Evolutionary conservation across 2,797 vertebrate genomes (phyloP), one percentile per base, ranked within the genome.

Genomic region (Acipenser transmontanus): DNA sequence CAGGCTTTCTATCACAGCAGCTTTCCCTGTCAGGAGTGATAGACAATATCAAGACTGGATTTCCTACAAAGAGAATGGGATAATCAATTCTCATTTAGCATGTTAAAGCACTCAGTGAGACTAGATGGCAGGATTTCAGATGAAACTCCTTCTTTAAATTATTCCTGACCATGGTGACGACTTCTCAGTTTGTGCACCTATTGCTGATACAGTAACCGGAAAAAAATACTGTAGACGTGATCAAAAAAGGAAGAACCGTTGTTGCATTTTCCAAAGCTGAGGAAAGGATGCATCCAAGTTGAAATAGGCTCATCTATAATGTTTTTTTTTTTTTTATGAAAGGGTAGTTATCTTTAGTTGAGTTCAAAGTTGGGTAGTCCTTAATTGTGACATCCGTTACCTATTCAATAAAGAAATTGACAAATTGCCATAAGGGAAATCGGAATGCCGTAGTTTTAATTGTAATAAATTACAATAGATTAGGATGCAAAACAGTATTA

Each of bases 41-140:
- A 62, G 68, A 62, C 72, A 68, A 72, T 76, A 73, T 76, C 59
- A 68, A 68, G 68, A 74, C 66, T 69, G 67, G 72, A 76, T 76
- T 76, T 72, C 70, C 68, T 62, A 65, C 63, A 48, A 66, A 66
- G 66, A 70, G 66, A 50, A 61, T 65, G 49, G 49, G 48, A 68
- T 71, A 71, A 76, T 76, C 67, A 74, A 73, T 74, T 76, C 71
- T 75, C 66, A 69, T 66, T 65, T 62, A 68, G 64, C 62, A 64
- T 34, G 62, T 65, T 66, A 47, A 64, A 69, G 63, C 69, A 51
- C 69, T 68, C 68, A 66, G 66, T 65, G 57, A 50, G 71, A 62
- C 70, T 56, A 50, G 50, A 67, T 47, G 48, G 67, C 66, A 70
- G 50, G n/a, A 49, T 62, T 47, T 64, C 20, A 10, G 71, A 73